phyloP scores from a whole-genome alignment of 2,113 vertebrate species.

The Vulpes ferrilata region DNA sequence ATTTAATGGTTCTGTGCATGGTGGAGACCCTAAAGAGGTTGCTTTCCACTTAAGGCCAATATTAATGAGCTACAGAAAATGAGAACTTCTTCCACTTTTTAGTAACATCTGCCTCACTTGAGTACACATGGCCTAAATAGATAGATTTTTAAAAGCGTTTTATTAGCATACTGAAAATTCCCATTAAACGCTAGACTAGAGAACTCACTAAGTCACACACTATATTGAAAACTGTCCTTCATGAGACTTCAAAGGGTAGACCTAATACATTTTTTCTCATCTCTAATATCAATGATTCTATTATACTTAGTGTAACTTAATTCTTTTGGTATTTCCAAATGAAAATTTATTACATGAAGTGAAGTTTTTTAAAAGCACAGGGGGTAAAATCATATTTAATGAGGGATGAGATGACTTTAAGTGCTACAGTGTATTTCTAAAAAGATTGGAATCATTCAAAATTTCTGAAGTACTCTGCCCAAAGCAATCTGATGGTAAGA shows the following conservation, averaged over 20 bases:
- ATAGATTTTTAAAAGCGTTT: constrained; percentile 74
- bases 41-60: background rate
- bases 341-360: constrained; percentile 71
- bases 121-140: constrained; percentile 69
- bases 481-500: constrained; percentile 50
- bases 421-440: constrained; percentile 63
- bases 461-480: constrained; percentile 69
- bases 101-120: constrained; percentile 64
- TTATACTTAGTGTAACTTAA: constrained; percentile 72
- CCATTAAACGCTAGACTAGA: constrained; percentile 75
- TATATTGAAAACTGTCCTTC: constrained; percentile 73
- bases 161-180: constrained; percentile 79
- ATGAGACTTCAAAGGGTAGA: constrained; percentile 61
- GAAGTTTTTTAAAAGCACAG: constrained; percentile 62
- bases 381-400: constrained; percentile 72
- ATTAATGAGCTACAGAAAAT: constrained; percentile 64
- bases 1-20: background rate
- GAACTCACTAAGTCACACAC: constrained; percentile 53
- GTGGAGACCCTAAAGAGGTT: background rate
- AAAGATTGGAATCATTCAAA: constrained; percentile 73
- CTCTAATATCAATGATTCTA: constrained; percentile 73
- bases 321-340: constrained; percentile 67
- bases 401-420: constrained; percentile 79
- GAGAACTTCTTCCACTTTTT: constrained; percentile 55
- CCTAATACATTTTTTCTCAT: constrained; percentile 73